Base-by-base conservation (phyloP, 1,140 invertebrate species). In the Drosophila carrolli region DNA sequence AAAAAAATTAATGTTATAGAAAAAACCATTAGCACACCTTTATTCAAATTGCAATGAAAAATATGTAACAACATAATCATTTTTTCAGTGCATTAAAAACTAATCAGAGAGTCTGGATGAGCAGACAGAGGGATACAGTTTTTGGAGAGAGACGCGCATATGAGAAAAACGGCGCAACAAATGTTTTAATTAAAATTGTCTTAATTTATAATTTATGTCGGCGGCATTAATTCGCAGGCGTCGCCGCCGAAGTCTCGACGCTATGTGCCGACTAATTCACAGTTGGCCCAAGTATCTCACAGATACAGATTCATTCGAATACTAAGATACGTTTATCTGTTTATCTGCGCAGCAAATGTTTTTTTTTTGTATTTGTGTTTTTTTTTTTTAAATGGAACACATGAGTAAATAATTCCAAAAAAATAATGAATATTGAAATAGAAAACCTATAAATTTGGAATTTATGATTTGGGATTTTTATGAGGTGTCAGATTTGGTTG, bases 141-240 rank as follows among this genome's bases (percentile, higher is more conserved):
- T n/a, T n/a, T 23, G 16, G 5, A 63, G n/a, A 7, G 7, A 13
- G 46, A 37, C 29, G 48, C 43, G 51, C 40, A 63, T 47, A 55
- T 48, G 53, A 51, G 51, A 70, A 62, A 70, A 70, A 51, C 60
- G 58, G 67, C 27, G 29, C 16, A 86, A 58, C 46, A 60, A 81
- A 88, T 86, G 78, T 72, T 86, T 86, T 82, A 88, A 86, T 82
- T 88, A 82, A 88, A 82, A 88, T 82, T 79, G 82, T 83, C 75
- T 86, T 88, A 79, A 88, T 68, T 86, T 86, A 81, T 86, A 86
- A 86, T 86, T 86, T 86, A 86, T 86, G 82, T 73, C 74, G 74
- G 66, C 75, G 78, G 82, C 82, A 85, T 85, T 86, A 86, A 85
- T 85, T 86, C 82, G 78, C 82, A 81, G 81, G 47, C 81, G 67